Evolutionary conservation across 2,797 vertebrate genomes (phyloP).

Genomic region (Coccyzus lansbergi): DNA sequence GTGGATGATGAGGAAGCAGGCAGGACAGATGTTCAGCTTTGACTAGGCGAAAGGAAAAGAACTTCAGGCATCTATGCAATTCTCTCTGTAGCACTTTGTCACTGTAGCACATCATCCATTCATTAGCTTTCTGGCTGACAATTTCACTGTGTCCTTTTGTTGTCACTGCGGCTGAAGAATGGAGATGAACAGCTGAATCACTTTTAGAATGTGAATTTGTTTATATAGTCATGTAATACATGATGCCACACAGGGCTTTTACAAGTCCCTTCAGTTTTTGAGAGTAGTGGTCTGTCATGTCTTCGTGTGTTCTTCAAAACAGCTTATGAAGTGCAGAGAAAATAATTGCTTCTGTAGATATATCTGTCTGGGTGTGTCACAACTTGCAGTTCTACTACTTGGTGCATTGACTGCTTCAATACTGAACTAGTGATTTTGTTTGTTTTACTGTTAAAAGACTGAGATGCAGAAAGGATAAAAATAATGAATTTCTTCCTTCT

Average conservation of each 20-base stretch:
- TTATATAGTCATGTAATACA: neutral
- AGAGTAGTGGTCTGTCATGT: neutral
- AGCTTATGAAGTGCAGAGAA: neutral
- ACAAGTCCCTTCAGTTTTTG: neutral
- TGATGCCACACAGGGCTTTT: neutral
- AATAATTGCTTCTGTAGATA: neutral
- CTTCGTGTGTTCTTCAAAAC: neutral
- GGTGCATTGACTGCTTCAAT: neutral
- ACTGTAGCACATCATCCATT: neutral
- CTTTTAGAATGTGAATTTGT: neutral
- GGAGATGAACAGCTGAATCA: neutral
- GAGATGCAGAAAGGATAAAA: neutral
- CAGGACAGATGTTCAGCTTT: neutral
- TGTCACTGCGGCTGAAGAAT: neutral
- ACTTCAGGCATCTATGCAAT: neutral
- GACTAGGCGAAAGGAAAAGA: neutral
- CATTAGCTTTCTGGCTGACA: neutral
- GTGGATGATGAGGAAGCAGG: neutral
- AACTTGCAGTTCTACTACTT: neutral
- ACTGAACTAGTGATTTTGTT: neutral
- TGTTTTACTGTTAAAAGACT: neutral
- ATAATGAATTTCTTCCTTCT: neutral
- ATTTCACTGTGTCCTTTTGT: neutral
- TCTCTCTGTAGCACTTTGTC: neutral
- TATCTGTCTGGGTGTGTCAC: neutral